phyloP scores from a whole-genome alignment of 2,113 vertebrate genomes.

The Mustelus asterias region DNA sequence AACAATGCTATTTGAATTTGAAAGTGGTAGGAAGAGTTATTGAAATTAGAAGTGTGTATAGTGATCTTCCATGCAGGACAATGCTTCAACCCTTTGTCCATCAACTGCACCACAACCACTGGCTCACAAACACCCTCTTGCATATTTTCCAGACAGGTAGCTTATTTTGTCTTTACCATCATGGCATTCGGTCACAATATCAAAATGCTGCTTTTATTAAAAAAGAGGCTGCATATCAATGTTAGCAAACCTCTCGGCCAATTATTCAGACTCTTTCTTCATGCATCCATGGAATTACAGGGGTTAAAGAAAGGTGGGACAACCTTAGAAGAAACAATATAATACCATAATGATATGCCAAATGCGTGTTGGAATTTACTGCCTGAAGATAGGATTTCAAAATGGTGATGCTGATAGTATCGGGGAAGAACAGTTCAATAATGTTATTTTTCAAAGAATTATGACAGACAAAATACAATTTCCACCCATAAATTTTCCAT shows the following conservation, averaged over 20 bases:
- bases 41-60: neutral
- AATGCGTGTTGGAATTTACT: neutral
- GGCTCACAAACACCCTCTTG: neutral
- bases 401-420: conserved; percentile 1
- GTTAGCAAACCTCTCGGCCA: neutral
- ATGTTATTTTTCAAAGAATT: neutral
- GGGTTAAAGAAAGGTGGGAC: neutral
- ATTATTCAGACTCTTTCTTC: neutral
- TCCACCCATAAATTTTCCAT: neutral
- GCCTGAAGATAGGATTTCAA: neutral
- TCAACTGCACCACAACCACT: neutral
- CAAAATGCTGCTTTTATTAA: neutral
- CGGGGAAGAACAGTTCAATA: neutral
- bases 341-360: neutral
- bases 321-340: neutral
- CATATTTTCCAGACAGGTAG: neutral
- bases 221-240: neutral
- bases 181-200: too few relatives aligned
- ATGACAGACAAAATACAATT: neutral
- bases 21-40: neutral
- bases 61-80: neutral
- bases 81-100: neutral
- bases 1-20: neutral
- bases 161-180: neutral
- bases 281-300: neutral